Base-by-base conservation (phyloP, 2,888 invertebrate species). In the Nyleta sp. region DNA sequence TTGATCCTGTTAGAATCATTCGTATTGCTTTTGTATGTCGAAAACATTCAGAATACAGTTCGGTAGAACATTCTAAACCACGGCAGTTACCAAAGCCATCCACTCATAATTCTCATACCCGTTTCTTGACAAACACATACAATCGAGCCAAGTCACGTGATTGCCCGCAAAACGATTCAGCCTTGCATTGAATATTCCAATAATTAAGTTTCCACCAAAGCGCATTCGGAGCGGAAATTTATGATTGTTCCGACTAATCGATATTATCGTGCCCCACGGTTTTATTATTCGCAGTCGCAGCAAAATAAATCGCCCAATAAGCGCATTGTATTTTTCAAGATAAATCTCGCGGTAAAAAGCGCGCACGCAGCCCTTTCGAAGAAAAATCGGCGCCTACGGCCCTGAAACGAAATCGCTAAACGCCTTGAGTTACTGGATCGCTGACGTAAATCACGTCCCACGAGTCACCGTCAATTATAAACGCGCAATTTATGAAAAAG, bases 401-500 rank as follows among this genome's bases (percentile, higher is more conserved):
- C 73, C 68, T 73, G 68, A 68, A 78, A 70, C 38, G 50, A 70
- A 73, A 73, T 78, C 70, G 42, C 62, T 59, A 33, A 72, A 72
- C 53, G 13, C 62, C 72, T 78, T 64, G 62, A 73, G 73, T 70
- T 59, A 73, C 62, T 44, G 72, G 44, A 70, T 73, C 70, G 40
- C 38, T 73, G 62, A 78, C 73, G 68, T 73, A 73, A 73, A 78
- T 78, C 73, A 78, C 64, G 67, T 59, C 67, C 73, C 67, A 72
- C 78, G 60, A 74, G 52, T 64, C 59, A 53, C 44, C 78, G 73
- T 78, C 73, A 70, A 78, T 78, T 73, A 73, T 70, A 52, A 62
- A 44, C 52, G 33, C 42, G 22, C 68, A 44, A 48, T 60, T 78
- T 78, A 60, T 78, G 78, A 78, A 78, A 8, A 35, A 8, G 8